phyloP scores from a whole-genome alignment of 2,888 invertebrate species.

The Allolobophora icterica region DNA sequence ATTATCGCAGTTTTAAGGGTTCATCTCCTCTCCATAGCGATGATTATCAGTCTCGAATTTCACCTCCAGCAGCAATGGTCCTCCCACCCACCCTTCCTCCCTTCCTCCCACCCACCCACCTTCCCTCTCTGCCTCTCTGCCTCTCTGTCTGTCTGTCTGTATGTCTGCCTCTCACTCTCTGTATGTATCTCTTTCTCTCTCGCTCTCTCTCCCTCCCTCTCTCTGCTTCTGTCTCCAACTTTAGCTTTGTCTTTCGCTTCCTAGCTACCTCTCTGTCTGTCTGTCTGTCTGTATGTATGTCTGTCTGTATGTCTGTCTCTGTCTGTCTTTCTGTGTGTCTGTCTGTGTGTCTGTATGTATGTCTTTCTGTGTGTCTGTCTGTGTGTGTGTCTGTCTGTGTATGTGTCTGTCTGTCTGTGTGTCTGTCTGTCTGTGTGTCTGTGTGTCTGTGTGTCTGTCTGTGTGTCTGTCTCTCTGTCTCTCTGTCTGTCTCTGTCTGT shows the following conservation, averaged over 20 bases:
- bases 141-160: background rate
- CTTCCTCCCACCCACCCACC: background rate
- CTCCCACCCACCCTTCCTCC: no score
- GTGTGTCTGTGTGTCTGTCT: no score
- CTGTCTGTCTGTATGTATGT: background rate
- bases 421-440: background rate
- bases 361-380: background rate
- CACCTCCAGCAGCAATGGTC: no score
- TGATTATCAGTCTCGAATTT: no score
- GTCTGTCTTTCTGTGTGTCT: background rate
- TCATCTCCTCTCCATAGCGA: no score
- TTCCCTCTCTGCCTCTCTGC: background rate
- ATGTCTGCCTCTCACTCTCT: background rate
- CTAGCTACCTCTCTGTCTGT: background rate
- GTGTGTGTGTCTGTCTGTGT: background rate
- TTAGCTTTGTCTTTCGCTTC: no score
- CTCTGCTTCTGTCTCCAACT: background rate
- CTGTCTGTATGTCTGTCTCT: background rate
- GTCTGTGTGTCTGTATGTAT: background rate
- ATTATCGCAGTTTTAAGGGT: no score
- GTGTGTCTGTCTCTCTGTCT: background rate
- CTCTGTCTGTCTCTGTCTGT: background rate
- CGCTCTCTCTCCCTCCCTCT: background rate
- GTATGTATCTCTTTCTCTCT: background rate
- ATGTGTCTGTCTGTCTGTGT: background rate